A percentile compares a stretch with the other conserved stretches of the same genome.
phyloP scores from a whole-genome alignment of 2,113 vertebrate genomes.

The Eclectus roratus region DNA sequence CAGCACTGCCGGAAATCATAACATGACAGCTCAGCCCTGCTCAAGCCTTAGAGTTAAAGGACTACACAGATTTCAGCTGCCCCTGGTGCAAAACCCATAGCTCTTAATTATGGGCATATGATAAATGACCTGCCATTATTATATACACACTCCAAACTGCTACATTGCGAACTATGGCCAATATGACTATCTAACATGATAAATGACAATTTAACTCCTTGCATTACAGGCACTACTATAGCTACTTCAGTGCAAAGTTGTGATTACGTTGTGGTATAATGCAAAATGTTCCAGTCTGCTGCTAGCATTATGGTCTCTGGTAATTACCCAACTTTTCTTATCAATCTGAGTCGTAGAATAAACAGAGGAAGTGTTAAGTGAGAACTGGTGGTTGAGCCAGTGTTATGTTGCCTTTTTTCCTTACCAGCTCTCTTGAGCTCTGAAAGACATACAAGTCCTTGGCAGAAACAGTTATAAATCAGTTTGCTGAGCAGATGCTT shows the following conservation, averaged over 20 bases:
- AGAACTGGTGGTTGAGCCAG: neutral
- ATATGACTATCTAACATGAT: neutral
- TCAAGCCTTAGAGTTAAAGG: neutral
- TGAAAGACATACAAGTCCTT: neutral
- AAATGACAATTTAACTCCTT: neutral
- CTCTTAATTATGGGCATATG: neutral
- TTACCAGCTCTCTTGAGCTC: neutral
- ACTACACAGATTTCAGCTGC: neutral
- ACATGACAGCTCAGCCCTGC: neutral
- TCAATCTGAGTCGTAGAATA: neutral
- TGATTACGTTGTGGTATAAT: neutral
- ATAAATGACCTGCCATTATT: neutral
- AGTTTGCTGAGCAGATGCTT: neutral
- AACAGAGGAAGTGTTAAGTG: neutral
- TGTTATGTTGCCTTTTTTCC: neutral
- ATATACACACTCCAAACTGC: neutral
- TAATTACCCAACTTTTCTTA: neutral
- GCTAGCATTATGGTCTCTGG: neutral
- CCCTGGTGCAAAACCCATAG: neutral
- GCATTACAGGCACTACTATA: neutral
- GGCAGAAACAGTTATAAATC: neutral
- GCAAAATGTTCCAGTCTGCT: neutral
- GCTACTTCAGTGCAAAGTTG: neutral
- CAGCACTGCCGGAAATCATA: neutral
- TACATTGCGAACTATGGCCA: neutral